Conservation (phyloP, 2,888 invertebrate genomes). For the Megaustenia siamemsis region DNA sequence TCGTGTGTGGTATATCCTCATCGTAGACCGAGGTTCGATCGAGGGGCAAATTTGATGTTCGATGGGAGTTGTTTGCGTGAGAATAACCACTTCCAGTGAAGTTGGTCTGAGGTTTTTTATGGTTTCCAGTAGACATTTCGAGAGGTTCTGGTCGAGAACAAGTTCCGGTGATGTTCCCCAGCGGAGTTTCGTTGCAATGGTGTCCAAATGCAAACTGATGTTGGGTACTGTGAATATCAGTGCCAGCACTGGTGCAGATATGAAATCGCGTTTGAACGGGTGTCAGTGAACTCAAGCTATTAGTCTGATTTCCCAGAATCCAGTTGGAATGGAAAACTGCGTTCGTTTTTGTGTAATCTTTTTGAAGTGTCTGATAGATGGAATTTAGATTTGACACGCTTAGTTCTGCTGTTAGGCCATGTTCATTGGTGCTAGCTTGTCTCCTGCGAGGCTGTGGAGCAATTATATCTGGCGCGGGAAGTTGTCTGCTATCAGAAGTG, state of each 20-base stretch:
- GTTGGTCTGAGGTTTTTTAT: too few species aligned
- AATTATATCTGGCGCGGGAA: neutral
- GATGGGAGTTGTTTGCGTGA: neutral
- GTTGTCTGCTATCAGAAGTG: neutral
- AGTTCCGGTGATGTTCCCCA: too few species aligned
- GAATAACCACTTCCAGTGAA: neutral
- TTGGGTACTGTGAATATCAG: neutral
- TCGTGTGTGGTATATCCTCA: too few species aligned
- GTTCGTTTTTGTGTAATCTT: conserved; percentile 28
- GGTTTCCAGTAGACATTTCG: too few species aligned
- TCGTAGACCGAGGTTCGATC: too few species aligned
- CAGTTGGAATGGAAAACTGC: conserved; percentile 37
- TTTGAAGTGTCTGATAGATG: conserved; percentile 21
- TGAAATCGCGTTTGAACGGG: neutral
- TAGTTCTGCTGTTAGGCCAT: neutral
- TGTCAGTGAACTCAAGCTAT: neutral
- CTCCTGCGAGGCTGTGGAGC: neutral
- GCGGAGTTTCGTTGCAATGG: neutral
- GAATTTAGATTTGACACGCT: conserved; percentile 11
- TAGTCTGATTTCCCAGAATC: conserved; percentile 35
- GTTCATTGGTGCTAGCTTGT: neutral
- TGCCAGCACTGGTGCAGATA: neutral
- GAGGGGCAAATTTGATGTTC: neutral
- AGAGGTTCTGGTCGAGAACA: too few species aligned
- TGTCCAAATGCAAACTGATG: neutral